Evolutionary conservation across 2,797 vertebrate species (phyloP).

Genomic region (Syndactyla subalaris): DNA sequence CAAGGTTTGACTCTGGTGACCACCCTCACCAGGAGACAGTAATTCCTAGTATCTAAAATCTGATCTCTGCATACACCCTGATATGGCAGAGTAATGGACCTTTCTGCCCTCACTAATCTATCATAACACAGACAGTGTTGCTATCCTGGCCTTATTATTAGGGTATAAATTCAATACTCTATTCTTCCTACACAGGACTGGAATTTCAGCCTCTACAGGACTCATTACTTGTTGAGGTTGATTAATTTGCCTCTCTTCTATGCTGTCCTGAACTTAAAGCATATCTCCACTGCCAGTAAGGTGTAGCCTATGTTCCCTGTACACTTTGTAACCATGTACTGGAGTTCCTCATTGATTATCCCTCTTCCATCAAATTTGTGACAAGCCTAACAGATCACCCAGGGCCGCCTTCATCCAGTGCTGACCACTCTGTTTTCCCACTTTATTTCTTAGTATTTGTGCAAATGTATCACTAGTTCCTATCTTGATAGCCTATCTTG

Average conservation of each 20-base stretch:
- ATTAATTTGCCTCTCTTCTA: background rate
- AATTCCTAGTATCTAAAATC: background rate
- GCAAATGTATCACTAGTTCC: background rate
- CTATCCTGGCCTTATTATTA: background rate
- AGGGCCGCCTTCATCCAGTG: background rate
- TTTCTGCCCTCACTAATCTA: background rate
- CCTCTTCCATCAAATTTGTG: background rate
- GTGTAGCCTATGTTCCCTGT: background rate
- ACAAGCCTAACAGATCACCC: background rate
- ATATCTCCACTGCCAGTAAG: background rate
- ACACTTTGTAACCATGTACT: background rate
- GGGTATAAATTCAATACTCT: background rate
- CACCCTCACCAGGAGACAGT: background rate
- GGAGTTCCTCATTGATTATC: background rate
- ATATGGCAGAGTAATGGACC: background rate
- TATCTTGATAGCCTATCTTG: background rate
- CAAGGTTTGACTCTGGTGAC: background rate
- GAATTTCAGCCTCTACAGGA: background rate
- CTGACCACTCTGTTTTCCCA: background rate
- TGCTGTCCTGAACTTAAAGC: background rate
- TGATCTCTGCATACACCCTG: background rate
- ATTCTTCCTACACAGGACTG: background rate
- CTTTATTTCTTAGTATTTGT: background rate
- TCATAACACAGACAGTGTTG: background rate
- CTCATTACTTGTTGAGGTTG: background rate